Evolutionary conservation across 2,888 invertebrate genomes (phyloP), one percentile per base, ranked within the genome.

Genomic region (Nymphalis urticae): DNA sequence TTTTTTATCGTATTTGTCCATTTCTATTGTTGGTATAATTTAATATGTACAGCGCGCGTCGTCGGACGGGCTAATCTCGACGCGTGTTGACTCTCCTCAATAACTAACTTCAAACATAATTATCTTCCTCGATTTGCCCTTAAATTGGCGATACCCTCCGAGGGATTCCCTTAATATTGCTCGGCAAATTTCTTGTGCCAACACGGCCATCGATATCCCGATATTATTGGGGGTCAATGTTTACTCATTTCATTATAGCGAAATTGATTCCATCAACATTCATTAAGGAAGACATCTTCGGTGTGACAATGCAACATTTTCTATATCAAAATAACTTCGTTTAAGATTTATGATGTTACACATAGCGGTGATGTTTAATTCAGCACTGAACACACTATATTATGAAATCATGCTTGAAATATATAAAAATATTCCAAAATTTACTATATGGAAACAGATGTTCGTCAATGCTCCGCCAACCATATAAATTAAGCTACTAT

Each of bases 41-140:
- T 62, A 62, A 64, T 65, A 64, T 50, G 27, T 60, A 47, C 47
- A 36, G n/a, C 50, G 64, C 50, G 64, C 51, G 51, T 10, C 66
- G 62, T 53, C 65, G 66, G 71, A 68, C 68, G 76, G 78, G 79
- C 84, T 86, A 87, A 88, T 87, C 87, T 80, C 78, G 76, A 80
- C 83, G 79, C 82, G 78, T 92, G 88, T 92, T 91, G 89, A 89
- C 89, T 88, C 87, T 85, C 76, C 82, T 84, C 86, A 88, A 91
- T 92, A 90, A 90, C 90, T 90, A 88, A 90, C 91, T 90, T 87
- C 91, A 92, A 92, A 92, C 90, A 92, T 92, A 92, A 92, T 92
- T 92, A 92, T 91, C 89, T 85, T 84, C 85, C 84, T 87, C 88
- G 88, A 90, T 90, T 90, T 90, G 86, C 90, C 88, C 89, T 83